Evolutionary conservation across 2,888 invertebrate genomes (phyloP).

Genomic region (Drosophila neotestacea): DNA sequence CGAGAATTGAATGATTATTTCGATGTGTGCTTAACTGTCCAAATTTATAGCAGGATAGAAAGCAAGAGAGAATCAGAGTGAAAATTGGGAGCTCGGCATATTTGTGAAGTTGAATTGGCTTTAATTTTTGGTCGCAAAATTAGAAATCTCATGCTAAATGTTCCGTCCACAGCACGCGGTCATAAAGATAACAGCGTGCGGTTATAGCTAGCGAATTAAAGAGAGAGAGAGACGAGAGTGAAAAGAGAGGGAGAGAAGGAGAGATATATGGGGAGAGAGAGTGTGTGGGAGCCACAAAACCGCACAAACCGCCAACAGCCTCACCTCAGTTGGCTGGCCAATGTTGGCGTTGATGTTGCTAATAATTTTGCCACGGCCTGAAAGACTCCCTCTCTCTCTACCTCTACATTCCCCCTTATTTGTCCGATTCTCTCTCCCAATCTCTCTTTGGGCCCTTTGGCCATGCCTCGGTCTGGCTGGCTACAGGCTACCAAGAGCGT

Average conservation of each 20-base stretch:
- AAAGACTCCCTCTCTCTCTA: neutral
- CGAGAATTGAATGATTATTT: neutral
- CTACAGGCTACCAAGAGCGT: slow-evolving; percentile 9
- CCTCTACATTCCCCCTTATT: too few relatives aligned
- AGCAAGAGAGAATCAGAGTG: neutral
- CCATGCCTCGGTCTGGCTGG: slow-evolving; percentile 1
- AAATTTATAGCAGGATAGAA: neutral
- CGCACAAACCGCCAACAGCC: slow-evolving; percentile 57
- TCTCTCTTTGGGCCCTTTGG: neutral
- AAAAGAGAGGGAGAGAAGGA: neutral
- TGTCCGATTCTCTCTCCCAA: neutral
- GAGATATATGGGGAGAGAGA: neutral
- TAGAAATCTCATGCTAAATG: slow-evolving; percentile 35
- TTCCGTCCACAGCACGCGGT: slow-evolving; percentile 37
- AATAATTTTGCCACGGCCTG: slow-evolving; percentile 52
- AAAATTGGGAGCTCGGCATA: neutral
- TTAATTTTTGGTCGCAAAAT: slow-evolving; percentile 46
- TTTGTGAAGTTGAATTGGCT: slow-evolving; percentile 33
- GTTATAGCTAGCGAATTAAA: slow-evolving; percentile 21
- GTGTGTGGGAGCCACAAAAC: slow-evolving; percentile 37
- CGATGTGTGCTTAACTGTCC: neutral
- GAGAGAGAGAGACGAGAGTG: neutral
- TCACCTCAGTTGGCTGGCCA: slow-evolving; percentile 52
- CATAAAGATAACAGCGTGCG: slow-evolving; percentile 58
- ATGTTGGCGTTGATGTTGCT: slow-evolving; percentile 56